Base-by-base conservation (phyloP, 2,888 invertebrate genomes). In the Petrolisthes cinctipes region DNA sequence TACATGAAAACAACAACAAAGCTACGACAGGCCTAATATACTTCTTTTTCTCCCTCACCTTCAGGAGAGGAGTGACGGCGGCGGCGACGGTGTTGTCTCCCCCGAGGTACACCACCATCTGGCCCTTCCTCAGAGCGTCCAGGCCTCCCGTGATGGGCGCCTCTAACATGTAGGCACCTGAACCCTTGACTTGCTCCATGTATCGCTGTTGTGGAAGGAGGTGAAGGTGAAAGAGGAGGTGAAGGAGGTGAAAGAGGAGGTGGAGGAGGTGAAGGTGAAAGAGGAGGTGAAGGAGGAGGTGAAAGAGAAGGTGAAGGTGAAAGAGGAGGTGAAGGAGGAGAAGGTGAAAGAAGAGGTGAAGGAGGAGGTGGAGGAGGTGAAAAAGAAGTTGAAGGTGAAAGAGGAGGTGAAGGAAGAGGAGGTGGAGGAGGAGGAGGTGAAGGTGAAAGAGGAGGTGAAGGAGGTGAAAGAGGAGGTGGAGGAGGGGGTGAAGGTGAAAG, bases 81-180 rank as follows among this genome's bases (percentile, higher is more conserved):
- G 89, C 83, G 0, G 75, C 78, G 1, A 87, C 86, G 5, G n/a
- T 81, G 83, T 90, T 88, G 73, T 90, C 82, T 5, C 91, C 90
- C 4, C 89, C 90, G 11, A 91, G 68, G 54, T 85, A 89, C 56
- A 83, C 90, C 54, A 90, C 86, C 91, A 91, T 91, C 75, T 90
- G 88, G 5, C 91, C 91, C 66, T 86, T 89, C 85, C 85, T 73
- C 9, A 91, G 85, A 9, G 90, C 88, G 9, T 84, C 76, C 73
- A 91, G 68, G 5, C 91, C 91, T 2, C 91, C 91, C 0, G 89
- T 90, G 85, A 91, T 91, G 80, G 91, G 91, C 17, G 88, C 82
- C 85, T 91, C 91, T 61, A 91, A 75, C 82, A 91, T 84, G 76
- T 90, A 81, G 56, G 85, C 91, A 17, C 86, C 85, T 20, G 71